Evolutionary conservation across 2,113 vertebrate species (phyloP), one percentile per base, ranked within the genome.

Genomic region (Tursiops truncatus): DNA sequence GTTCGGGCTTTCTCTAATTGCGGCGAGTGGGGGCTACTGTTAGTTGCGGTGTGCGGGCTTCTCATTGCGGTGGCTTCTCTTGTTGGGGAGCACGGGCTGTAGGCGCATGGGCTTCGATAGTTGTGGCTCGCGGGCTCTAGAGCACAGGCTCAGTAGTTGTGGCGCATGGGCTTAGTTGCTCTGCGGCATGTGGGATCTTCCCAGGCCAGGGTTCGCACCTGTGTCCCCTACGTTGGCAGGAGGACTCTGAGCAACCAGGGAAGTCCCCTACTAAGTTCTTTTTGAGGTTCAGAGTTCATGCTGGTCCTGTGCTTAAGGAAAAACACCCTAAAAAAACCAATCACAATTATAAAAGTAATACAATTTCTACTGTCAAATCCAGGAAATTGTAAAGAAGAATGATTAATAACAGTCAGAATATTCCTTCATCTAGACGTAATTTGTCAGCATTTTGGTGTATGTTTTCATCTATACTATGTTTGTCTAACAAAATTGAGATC

Each of bases 181-280:
- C 50, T 53, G 50, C 1, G 5, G 15, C 50, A 53, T 17, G 5
- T 5, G 15, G 44, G 47, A 20, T 33, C 44, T 76, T 50, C 73
- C 44, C 5, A 0, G 11, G 15, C 15, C 15, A 50, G 44, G 44
- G 44, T 6, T 47, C 0, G 0, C 33, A 76, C 44, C 17, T 5
- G 4, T 31, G 44, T 20, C 28, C 47, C 6, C 74, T 50, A 28
- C 17, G 15, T 53, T 53, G 31, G 17, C 17, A 50, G 44, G 44
- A 44, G 3, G 71, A 74, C 47, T 50, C 44, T 76, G 44, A 50
- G 17, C 74, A 8, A 50, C 74, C 44, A 6, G 28, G 44, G 74
- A 76, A 33, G 74, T 17, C 44, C 44, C 79, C 73, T 79, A 1
- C 62, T n/a, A 53, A 58, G 26, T 77, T 88, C 7, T 79, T 68